A percentile compares a stretch with the other conserved stretches of the same genome.
Evolutionary conservation across 2,797 vertebrate genomes (phyloP).

Genomic region (Anableps anableps): DNA sequence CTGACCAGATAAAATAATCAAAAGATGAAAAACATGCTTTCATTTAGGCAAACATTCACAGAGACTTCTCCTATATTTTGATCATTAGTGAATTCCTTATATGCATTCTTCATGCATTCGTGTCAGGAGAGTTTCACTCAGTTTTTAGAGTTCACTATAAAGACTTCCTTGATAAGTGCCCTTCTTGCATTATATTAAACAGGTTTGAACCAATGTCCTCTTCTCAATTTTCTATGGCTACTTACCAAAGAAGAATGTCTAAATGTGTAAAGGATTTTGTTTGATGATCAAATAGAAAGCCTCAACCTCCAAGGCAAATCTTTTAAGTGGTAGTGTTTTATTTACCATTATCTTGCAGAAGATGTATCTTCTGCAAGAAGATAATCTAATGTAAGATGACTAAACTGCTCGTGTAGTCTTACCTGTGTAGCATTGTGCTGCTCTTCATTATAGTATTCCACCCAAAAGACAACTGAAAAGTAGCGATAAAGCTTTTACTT

Average conservation of each 20-base stretch:
- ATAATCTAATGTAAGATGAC: not conserved
- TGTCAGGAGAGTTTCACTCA: not conserved
- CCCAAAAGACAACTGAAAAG: not conserved
- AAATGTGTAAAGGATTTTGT: slow-evolving; percentile 7
- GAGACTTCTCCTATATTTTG: not conserved
- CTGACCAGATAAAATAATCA: not conserved
- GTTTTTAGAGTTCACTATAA: not conserved
- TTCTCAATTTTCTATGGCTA: not conserved
- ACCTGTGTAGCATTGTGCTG: not conserved
- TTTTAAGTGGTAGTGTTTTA: not conserved
- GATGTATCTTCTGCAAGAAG: no score
- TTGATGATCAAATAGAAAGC: not conserved
- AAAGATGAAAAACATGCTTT: not conserved
- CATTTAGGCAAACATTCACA: not conserved
- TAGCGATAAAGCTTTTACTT: not conserved
- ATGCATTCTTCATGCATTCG: not conserved
- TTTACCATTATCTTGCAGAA: not conserved
- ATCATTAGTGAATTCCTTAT: not conserved
- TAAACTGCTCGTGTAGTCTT: not conserved
- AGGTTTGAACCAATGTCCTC: not conserved
- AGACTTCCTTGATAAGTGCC: not conserved
- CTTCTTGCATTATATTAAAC: not conserved
- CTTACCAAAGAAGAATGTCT: slow-evolving; percentile 5
- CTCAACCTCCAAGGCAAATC: slow-evolving; percentile 1
- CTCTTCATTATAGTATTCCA: not conserved